phyloP scores from a whole-genome alignment of 2,888 invertebrate species.

The Arrhopalites spinosus region DNA sequence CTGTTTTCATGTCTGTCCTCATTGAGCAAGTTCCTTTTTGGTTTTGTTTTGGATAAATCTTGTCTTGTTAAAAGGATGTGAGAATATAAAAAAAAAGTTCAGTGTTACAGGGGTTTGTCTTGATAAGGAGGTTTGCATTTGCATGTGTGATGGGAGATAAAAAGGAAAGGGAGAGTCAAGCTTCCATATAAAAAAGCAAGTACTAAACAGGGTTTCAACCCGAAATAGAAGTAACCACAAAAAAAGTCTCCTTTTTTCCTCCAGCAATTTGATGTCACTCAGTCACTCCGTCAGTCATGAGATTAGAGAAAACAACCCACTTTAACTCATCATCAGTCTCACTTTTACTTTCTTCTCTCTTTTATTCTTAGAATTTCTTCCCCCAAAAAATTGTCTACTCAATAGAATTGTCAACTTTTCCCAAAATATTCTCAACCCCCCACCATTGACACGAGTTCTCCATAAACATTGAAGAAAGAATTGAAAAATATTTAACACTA shows the following conservation, averaged over 20 bases:
- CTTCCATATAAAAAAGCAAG: not conserved
- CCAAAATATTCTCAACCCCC: too few species aligned
- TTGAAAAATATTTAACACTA: too few species aligned
- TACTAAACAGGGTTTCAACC: constrained; percentile 15
- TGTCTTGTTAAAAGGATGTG: not conserved
- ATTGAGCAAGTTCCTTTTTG: too few species aligned
- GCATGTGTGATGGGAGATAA: not conserved
- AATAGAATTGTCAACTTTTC: too few species aligned
- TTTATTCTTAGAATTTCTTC: too few species aligned
- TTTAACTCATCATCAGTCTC: not conserved
- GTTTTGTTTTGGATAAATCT: not conserved
- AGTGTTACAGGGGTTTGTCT: too few species aligned
- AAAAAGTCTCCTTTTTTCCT: constrained; percentile 6
- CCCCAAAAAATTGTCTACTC: too few species aligned
- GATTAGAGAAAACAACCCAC: not conserved
- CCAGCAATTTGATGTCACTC: constrained; percentile 29
- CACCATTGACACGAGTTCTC: too few species aligned
- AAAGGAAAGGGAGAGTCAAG: not conserved
- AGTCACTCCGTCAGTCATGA: not conserved
- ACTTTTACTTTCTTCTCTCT: not conserved
- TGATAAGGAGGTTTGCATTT: not conserved
- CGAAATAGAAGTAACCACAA: constrained; percentile 30
- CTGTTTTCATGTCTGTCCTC: not conserved
- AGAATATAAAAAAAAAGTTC: too few species aligned
- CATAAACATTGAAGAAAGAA: too few species aligned